Conservation (phyloP, 53 echinoderm and acorn worm genomes). For the Pentamera pediparva region DNA sequence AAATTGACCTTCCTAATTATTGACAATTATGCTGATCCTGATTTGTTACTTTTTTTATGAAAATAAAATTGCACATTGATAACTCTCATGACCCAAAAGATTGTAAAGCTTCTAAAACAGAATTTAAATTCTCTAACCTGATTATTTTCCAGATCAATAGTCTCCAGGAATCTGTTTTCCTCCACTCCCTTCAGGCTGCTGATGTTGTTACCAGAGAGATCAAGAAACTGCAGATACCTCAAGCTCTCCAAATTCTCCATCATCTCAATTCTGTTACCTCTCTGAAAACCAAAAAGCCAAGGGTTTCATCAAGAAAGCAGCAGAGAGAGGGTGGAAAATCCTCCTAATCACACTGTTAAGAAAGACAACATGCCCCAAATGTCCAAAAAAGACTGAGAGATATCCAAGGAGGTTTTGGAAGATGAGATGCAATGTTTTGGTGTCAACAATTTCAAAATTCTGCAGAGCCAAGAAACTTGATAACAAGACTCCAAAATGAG, state of each 20-base stretch:
- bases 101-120: neutral
- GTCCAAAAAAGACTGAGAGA: too few relatives aligned
- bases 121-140: slow-evolving; percentile 31
- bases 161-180: slow-evolving; percentile 44
- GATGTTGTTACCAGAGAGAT: slow-evolving; percentile 51
- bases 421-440: too few relatives aligned
- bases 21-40: neutral
- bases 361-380: too few relatives aligned
- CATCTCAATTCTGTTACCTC: slow-evolving; percentile 48
- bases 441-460: too few relatives aligned
- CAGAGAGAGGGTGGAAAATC: neutral
- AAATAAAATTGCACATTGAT: neutral
- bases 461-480: too few relatives aligned
- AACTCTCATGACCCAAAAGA: neutral
- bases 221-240: slow-evolving; percentile 42
- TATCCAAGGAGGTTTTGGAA: too few relatives aligned
- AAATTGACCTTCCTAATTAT: too few relatives aligned
- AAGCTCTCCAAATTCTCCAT: slow-evolving; percentile 54
- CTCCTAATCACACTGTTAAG: too few relatives aligned
- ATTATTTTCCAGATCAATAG: slow-evolving; percentile 57
- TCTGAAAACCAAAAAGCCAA: slow-evolving; percentile 19
- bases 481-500: too few relatives aligned
- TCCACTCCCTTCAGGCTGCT: slow-evolving; percentile 51
- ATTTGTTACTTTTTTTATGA: neutral
- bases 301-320: neutral